These are phyloP conservation scores for Drosophila vallismaia DNA, from an alignment of 2,888 invertebrate species.

Conservation along the genomic window DNA sequence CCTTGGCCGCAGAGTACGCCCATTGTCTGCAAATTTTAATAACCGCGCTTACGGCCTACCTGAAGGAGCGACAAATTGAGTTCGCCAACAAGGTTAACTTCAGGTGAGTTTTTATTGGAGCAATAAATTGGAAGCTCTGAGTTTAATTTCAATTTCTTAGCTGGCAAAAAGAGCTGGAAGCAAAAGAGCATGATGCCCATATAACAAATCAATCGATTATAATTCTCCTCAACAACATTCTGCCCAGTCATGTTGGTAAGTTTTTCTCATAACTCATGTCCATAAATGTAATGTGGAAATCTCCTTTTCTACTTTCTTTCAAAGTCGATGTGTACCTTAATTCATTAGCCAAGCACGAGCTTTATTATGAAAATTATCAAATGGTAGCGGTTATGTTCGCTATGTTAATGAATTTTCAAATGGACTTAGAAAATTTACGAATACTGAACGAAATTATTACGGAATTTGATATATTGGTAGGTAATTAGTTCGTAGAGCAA, in stretches of 20 bases:
- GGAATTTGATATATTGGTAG: slow-evolving; percentile 91
- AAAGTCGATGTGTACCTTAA: slow-evolving; percentile 84
- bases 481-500: too few relatives aligned
- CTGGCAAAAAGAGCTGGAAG: slow-evolving; percentile 89
- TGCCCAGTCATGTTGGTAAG: slow-evolving; percentile 95
- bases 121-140: neutral
- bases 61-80: slow-evolving; percentile 94
- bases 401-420: slow-evolving; percentile 91
- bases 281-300: slow-evolving; percentile 82
- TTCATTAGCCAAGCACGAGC: slow-evolving; percentile 87
- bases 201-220: slow-evolving; percentile 93
- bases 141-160: slow-evolving; percentile 26
- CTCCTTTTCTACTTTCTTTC: slow-evolving; percentile 9
- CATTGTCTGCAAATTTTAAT: slow-evolving; percentile 90
- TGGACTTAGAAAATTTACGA: slow-evolving; percentile 87
- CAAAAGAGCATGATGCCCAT: slow-evolving; percentile 93
- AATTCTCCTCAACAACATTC: slow-evolving; percentile 94
- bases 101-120: slow-evolving; percentile 84
- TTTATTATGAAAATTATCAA: slow-evolving; percentile 94
- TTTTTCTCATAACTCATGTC: slow-evolving; percentile 84
- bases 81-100: slow-evolving; percentile 94
- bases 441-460: slow-evolving; percentile 95
- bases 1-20: slow-evolving; percentile 87
- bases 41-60: slow-evolving; percentile 89
- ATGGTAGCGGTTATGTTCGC: slow-evolving; percentile 98